Percentiles rank a stretch among this genome's conserved stretches.
Conservation (phyloP, 2,797 vertebrate genomes). For the Bufotes viridis region DNA sequence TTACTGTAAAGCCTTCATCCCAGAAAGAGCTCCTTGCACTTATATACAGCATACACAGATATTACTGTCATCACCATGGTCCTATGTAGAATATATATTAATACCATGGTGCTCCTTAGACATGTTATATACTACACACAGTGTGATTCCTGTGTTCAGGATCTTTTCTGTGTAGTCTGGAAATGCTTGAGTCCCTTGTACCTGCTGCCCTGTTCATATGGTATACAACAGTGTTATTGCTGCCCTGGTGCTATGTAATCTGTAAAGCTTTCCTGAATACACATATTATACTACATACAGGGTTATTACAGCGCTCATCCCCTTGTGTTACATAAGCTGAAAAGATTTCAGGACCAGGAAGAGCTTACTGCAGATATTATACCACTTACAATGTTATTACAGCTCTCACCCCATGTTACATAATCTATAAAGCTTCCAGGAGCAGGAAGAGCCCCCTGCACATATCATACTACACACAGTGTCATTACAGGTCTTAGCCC, state of each 20-base stretch:
- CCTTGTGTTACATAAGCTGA: neutral
- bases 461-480: neutral
- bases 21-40: neutral
- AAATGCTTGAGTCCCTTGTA: neutral
- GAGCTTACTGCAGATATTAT: neutral
- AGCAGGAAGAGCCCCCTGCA: neutral
- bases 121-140: neutral
- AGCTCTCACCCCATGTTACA: neutral
- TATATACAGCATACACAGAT: neutral
- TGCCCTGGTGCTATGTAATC: neutral
- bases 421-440: neutral
- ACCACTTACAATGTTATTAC: neutral
- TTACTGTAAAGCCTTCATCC: neutral
- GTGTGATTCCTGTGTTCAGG: neutral
- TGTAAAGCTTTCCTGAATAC: neutral
- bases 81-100: neutral
- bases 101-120: neutral
- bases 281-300: constrained; percentile 51
- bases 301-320: neutral
- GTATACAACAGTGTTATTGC: neutral
- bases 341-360: neutral
- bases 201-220: neutral
- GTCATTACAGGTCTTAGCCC: neutral
- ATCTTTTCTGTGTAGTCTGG: neutral
- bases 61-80: neutral